phyloP scores from a whole-genome alignment of 2,797 vertebrate genomes.

The Periparus ater region DNA sequence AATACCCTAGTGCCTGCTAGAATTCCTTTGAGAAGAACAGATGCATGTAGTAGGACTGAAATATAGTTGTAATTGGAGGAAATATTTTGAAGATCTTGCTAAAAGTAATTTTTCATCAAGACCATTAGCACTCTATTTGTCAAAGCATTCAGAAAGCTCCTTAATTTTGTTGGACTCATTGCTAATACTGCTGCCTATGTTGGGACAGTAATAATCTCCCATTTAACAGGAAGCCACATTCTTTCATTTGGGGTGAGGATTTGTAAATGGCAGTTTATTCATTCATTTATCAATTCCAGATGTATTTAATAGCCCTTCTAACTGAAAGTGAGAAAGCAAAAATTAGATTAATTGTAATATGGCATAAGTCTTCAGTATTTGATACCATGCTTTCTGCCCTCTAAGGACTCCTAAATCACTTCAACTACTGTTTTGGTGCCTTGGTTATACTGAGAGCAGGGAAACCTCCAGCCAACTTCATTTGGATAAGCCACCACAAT shows the following conservation, averaged over 20 bases:
- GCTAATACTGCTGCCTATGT: neutral
- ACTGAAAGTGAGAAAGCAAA: slow-evolving; percentile 17
- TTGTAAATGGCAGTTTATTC: slow-evolving; percentile 51
- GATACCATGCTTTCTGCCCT: neutral
- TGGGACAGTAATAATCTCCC: slow-evolving; percentile 17
- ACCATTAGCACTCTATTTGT: slow-evolving; percentile 47
- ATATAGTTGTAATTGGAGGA: neutral
- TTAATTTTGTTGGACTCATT: slow-evolving; percentile 17
- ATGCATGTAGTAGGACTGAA: neutral
- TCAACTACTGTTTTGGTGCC: neutral
- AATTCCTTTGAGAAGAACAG: slow-evolving; percentile 12
- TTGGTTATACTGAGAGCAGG: neutral
- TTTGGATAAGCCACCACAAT: neutral
- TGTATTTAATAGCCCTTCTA: slow-evolving; percentile 38
- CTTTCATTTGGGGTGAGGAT: slow-evolving; percentile 47
- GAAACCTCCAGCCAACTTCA: neutral
- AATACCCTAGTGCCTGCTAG: neutral
- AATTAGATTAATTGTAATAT: slow-evolving; percentile 26
- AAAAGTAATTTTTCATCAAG: slow-evolving; percentile 31
- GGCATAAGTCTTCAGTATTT: neutral
- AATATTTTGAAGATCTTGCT: slow-evolving; percentile 6
- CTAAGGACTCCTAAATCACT: slow-evolving; percentile 13
- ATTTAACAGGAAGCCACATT: slow-evolving; percentile 42
- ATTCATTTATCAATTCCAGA: slow-evolving; percentile 53
- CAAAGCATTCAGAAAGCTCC: slow-evolving; percentile 42